Base-by-base conservation (phyloP, 2,888 invertebrate genomes). In the Orthosia incerta region DNA sequence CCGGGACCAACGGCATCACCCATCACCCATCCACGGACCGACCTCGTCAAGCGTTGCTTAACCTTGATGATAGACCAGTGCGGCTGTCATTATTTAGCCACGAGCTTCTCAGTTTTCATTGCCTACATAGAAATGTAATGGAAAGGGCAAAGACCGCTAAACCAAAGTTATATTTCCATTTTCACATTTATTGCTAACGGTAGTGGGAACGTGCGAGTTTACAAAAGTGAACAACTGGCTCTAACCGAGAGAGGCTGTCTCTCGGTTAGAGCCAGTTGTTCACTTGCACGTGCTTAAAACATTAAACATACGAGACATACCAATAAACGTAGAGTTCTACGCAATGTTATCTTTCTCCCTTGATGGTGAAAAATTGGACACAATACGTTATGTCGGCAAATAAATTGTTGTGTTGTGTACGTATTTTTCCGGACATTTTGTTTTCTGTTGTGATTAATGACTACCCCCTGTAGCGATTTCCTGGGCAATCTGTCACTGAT, bases 381-480 rank as follows among this genome's bases (percentile, higher is more conserved):
- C 26, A 76, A 76, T 50, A 45, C 20, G 31, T 72, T 63, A 57
- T 39, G 53, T 48, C 59, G 46, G 59, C 78, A 63, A 72, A 79
- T 39, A 79, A 76, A 63, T 72, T 13, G 45, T 59, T 72, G 26
- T 15, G 16, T 57, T 46, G 11, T 48, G 46, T 23, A 18, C 48
- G 56, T 57, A 39, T 26, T 39, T 45, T 71, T 57, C 39, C 48
- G 57, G 20, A 16, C 20, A 9, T 59, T 63, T 76, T 63, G 26
- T 76, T 72, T 48, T 4, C 15, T 15, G 13, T n/a, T 63, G 39
- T 63, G 15, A 79, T 48, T 39, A 59, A 79, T 59, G 18, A 59
- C 16, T n/a, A 45, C 23, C 18, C 18, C 45, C 55, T 20, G 31
- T 20, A 68, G 31, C 26, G 20, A 46, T 26, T 62, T 62, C 51